phyloP scores from a whole-genome alignment of 1,140 invertebrate species.

The Drosophila navojoa region DNA sequence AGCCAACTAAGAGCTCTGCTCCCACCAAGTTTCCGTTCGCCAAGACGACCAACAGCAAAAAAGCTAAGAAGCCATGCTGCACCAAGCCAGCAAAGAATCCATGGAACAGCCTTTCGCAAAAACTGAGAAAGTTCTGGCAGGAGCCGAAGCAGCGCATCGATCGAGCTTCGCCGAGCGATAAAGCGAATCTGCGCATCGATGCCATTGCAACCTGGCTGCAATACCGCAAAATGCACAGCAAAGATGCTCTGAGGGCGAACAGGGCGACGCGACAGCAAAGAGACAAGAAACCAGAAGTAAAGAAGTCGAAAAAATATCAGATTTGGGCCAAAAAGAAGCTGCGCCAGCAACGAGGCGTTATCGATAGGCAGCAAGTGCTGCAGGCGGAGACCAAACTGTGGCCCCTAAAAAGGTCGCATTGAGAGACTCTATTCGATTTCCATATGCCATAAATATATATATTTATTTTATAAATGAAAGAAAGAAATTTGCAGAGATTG shows the following conservation, averaged over 20 bases:
- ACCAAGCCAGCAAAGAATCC: neutral
- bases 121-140: neutral
- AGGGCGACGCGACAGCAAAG: no score
- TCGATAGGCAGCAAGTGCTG: conserved; percentile 36
- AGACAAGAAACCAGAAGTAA: neutral
- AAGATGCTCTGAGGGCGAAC: no score
- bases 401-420: conserved; percentile 21
- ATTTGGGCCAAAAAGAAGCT: neutral
- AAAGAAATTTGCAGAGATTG: no score
- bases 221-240: conserved; percentile 29
- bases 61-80: conserved; percentile 31
- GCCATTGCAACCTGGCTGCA: conserved; percentile 39
- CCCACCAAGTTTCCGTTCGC: neutral
- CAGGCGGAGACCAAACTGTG: conserved; percentile 57
- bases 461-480: conserved; percentile 30
- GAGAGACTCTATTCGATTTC: neutral
- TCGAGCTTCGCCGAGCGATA: conserved; percentile 11
- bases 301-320: neutral
- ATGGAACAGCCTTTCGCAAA: neutral
- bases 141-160: neutral
- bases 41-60: neutral
- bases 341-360: neutral
- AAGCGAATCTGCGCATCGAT: conserved; percentile 33
- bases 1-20: neutral
- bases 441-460: neutral